phyloP scores from a whole-genome alignment of 2,888 invertebrate genomes.

The Suillia variegata region DNA sequence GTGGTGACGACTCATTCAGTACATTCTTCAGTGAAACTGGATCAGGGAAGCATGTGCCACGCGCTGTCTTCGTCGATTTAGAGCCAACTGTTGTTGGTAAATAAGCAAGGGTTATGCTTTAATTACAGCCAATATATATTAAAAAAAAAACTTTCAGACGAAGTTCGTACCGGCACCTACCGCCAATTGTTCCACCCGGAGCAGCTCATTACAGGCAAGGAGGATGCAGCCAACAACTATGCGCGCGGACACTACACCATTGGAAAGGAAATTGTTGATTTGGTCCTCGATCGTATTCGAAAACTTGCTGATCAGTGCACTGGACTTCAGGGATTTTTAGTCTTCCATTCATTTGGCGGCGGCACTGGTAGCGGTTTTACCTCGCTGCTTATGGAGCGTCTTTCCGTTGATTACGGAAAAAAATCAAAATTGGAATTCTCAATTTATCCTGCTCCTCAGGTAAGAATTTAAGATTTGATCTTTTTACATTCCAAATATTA shows the following conservation, averaged over 20 bases:
- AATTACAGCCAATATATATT: too few species aligned
- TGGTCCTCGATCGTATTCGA: slow-evolving; percentile 80
- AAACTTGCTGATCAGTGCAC: slow-evolving; percentile 87
- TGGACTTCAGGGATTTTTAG: slow-evolving; percentile 84
- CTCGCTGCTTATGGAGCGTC: slow-evolving; percentile 87
- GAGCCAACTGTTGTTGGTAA: slow-evolving; percentile 90
- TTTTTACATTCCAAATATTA: too few species aligned
- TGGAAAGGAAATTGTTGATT: slow-evolving; percentile 87
- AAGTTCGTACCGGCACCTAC: slow-evolving; percentile 83
- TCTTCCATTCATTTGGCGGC: slow-evolving; percentile 87
- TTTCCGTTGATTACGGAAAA: slow-evolving; percentile 91
- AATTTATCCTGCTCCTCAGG: slow-evolving; percentile 93
- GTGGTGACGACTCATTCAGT: slow-evolving; percentile 78
- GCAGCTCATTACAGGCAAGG: slow-evolving; percentile 89
- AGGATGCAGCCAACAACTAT: slow-evolving; percentile 93
- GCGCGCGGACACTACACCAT: slow-evolving; percentile 94
- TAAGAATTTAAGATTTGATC: slow-evolving; percentile 56
- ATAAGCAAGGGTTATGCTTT: too few species aligned
- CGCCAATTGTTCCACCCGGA: slow-evolving; percentile 88
- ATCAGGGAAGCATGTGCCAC: slow-evolving; percentile 82
- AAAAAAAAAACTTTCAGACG: slow-evolving; percentile 65
- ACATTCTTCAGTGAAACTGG: slow-evolving; percentile 78
- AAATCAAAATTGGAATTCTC: slow-evolving; percentile 93
- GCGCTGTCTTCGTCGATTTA: slow-evolving; percentile 87
- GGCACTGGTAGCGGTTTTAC: slow-evolving; percentile 94